Percentiles rank a stretch among this genome's conserved stretches.
phyloP scores from a whole-genome alignment of 1,140 invertebrate species.

The Pararge aegeria region DNA sequence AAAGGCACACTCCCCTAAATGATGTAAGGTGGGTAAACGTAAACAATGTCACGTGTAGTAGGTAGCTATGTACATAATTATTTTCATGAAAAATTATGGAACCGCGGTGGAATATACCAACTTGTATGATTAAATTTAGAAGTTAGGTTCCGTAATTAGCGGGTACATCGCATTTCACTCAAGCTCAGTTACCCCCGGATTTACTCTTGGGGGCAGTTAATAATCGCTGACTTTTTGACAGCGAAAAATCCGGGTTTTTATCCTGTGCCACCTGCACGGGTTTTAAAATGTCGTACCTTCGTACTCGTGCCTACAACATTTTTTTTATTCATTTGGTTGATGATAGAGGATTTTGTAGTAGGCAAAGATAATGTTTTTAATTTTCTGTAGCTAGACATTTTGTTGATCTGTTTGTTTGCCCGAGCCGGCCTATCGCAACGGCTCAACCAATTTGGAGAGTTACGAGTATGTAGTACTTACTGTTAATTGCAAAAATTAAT shows the following conservation, averaged over 20 bases:
- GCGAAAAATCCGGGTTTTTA: constrained; percentile 23
- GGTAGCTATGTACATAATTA: constrained; percentile 20
- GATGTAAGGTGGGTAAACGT: constrained; percentile 7
- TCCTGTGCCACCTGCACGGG: constrained; percentile 3
- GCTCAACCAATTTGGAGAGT: no score
- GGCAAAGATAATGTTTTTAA: no score
- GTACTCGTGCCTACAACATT: neutral
- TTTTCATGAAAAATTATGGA: constrained; percentile 68
- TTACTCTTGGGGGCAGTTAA: constrained; percentile 51
- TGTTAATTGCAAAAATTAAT: no score
- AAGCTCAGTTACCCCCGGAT: constrained; percentile 43
- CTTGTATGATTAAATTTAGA: constrained; percentile 75
- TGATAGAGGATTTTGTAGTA: neutral
- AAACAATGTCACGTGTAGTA: constrained; percentile 31
- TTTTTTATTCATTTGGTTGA: neutral
- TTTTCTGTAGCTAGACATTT: no score
- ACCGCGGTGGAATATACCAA: constrained; percentile 54
- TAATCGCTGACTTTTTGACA: constrained; percentile 21
- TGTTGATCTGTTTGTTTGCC: no score
- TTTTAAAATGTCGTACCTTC: neutral
- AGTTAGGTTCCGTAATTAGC: constrained; percentile 68
- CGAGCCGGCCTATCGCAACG: no score
- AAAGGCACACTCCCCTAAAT: no score
- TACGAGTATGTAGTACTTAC: no score
- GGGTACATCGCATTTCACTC: constrained; percentile 73